phyloP scores from a whole-genome alignment of 2,113 vertebrate genomes.

The Scalopus aquaticus region DNA sequence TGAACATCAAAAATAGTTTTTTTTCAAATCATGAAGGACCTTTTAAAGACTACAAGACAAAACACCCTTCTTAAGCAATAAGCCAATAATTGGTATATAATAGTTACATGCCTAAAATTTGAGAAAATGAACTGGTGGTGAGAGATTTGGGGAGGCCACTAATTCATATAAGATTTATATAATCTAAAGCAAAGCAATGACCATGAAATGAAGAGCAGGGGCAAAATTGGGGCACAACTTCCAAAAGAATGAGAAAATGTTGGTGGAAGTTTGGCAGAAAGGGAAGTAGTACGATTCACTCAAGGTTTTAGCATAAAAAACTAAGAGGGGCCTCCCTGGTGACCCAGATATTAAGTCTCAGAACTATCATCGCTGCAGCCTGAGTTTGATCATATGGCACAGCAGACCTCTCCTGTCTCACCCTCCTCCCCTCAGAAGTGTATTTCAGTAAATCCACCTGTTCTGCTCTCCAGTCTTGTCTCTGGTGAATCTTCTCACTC shows the following conservation, averaged over 20 bases:
- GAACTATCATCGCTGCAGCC: too few relatives aligned
- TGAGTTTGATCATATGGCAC: too few relatives aligned
- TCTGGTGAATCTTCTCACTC: too few relatives aligned
- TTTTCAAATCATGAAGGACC: background rate
- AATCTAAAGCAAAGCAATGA: background rate
- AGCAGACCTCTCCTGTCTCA: too few relatives aligned
- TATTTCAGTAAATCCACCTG: too few relatives aligned
- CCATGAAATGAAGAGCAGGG: background rate
- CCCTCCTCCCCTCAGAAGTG: too few relatives aligned
- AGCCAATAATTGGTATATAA: background rate
- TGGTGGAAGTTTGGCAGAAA: background rate
- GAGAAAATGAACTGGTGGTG: background rate
- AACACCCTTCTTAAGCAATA: background rate
- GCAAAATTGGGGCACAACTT: background rate
- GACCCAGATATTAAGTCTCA: too few relatives aligned
- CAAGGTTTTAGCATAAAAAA: background rate
- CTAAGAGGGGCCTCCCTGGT: too few relatives aligned
- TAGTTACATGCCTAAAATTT: too few relatives aligned
- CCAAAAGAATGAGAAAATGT: background rate
- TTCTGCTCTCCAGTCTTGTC: too few relatives aligned
- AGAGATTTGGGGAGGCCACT: background rate
- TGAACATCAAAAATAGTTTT: background rate
- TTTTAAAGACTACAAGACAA: background rate
- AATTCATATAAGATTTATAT: background rate
- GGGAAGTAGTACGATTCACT: background rate